These are phyloP conservation scores for Nebria salina DNA, from an alignment of 2,888 invertebrate genomes.

Conservation along the genomic window DNA sequence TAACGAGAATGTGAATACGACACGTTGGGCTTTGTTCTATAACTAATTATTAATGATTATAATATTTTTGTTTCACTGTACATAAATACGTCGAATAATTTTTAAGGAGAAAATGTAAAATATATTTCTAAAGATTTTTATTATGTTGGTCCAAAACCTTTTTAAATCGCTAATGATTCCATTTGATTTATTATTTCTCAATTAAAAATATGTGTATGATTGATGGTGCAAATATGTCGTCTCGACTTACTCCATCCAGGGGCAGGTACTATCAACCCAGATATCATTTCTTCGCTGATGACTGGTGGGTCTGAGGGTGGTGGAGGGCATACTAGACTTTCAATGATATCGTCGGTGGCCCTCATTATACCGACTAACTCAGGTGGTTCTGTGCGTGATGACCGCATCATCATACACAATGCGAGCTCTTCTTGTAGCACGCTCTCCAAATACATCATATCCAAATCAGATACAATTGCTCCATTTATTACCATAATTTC, in stretches of 20 bases:
- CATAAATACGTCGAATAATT: neutral
- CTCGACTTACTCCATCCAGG: conserved; percentile 89
- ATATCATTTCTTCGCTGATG: conserved; percentile 96
- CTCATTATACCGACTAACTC: conserved; percentile 81
- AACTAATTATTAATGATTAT: no score
- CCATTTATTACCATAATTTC: conserved; percentile 99
- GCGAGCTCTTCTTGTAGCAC: conserved; percentile 94
- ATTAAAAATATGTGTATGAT: neutral
- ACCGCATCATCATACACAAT: conserved; percentile 96
- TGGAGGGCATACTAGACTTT: conserved; percentile 94
- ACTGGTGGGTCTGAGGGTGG: conserved; percentile 94
- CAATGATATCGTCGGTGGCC: conserved; percentile 95
- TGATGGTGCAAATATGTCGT: neutral
- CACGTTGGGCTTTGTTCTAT: neutral
- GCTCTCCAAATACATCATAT: conserved; percentile 99
- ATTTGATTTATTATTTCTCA: neutral
- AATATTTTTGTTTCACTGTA: neutral
- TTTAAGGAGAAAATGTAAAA: no score
- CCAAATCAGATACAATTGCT: conserved; percentile 96
- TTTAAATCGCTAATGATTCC: neutral
- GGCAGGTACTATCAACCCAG: conserved; percentile 95
- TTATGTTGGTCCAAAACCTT: no score
- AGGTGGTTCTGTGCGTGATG: conserved; percentile 83
- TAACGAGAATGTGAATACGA: neutral
- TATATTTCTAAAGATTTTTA: no score